phyloP scores from a whole-genome alignment of 2,888 invertebrate species.

The Byasa hedistus region DNA sequence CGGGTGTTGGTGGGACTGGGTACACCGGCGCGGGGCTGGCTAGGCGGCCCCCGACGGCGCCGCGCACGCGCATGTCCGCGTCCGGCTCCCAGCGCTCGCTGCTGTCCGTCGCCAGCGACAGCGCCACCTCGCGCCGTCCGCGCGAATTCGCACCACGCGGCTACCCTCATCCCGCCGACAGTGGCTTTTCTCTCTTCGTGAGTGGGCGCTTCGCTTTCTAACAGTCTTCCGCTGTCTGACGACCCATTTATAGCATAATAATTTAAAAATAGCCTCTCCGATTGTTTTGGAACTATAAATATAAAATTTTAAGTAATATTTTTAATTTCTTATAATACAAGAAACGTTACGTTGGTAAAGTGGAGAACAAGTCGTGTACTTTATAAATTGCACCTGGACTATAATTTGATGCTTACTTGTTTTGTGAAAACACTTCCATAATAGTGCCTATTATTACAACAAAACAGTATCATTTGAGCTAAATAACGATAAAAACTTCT shows the following conservation, averaged over 20 bases:
- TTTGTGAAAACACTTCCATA: too few relatives aligned
- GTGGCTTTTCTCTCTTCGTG: conserved; percentile 77
- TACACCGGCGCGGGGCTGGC: conserved; percentile 45
- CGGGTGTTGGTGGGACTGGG: conserved; percentile 41
- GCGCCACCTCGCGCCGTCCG: conserved; percentile 70
- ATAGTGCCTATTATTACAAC: too few relatives aligned
- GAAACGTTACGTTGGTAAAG: too few relatives aligned
- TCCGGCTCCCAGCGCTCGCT: conserved; percentile 74
- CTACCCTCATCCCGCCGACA: conserved; percentile 66
- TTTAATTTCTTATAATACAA: too few relatives aligned
- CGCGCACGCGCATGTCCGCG: conserved; percentile 49
- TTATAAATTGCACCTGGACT: too few relatives aligned
- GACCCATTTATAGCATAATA: conserved; percentile 33
- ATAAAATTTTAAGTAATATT: background rate
- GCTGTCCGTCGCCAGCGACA: conserved; percentile 76
- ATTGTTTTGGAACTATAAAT: background rate
- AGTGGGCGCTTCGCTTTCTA: conserved; percentile 79
- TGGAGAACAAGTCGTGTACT: too few relatives aligned
- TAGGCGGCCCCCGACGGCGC: conserved; percentile 56
- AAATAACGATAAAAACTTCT: too few relatives aligned
- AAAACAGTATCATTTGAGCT: too few relatives aligned
- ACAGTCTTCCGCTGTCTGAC: conserved; percentile 57
- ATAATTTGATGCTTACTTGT: too few relatives aligned
- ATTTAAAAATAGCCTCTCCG: background rate
- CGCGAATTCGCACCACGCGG: conserved; percentile 63